These are phyloP conservation scores for Epicauta chinensis DNA, from an alignment of 1,140 invertebrate genomes.

Conservation along the genomic window DNA sequence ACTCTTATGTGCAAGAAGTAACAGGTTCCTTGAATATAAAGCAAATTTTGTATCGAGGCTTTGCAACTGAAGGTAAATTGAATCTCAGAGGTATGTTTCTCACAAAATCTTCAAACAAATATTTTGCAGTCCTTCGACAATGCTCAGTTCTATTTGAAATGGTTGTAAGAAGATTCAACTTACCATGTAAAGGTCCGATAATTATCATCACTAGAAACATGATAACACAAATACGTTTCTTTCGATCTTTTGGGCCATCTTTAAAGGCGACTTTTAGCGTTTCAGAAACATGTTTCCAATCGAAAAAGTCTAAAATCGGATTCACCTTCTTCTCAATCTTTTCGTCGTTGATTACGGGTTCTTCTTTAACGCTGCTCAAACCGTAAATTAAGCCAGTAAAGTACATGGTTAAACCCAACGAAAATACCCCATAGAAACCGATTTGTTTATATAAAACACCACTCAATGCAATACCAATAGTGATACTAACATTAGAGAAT, in stretches of 20 bases:
- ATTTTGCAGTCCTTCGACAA: no score
- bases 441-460: constrained; percentile 48
- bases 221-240: constrained; percentile 28
- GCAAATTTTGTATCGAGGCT: no score
- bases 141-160: no score
- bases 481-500: constrained; percentile 44
- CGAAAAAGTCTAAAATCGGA: constrained; percentile 32
- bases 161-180: no score
- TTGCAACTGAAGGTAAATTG: no score
- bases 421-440: constrained; percentile 53
- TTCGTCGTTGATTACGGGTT: constrained; percentile 5
- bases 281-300: constrained; percentile 27
- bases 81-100: no score
- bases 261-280: constrained; percentile 34
- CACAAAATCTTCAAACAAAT: no score
- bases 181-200: constrained; percentile 37
- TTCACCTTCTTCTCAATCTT: constrained; percentile 3
- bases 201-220: constrained; percentile 37
- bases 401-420: constrained; percentile 39
- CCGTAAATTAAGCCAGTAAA: constrained; percentile 31
- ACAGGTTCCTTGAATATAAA: no score
- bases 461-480: constrained; percentile 49
- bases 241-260: constrained; percentile 24
- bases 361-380: constrained; percentile 29
- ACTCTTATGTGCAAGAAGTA: no score